These are phyloP conservation scores for Microchirus variegatus DNA, from an alignment of 2,797 vertebrate species.

Conservation along the genomic window DNA sequence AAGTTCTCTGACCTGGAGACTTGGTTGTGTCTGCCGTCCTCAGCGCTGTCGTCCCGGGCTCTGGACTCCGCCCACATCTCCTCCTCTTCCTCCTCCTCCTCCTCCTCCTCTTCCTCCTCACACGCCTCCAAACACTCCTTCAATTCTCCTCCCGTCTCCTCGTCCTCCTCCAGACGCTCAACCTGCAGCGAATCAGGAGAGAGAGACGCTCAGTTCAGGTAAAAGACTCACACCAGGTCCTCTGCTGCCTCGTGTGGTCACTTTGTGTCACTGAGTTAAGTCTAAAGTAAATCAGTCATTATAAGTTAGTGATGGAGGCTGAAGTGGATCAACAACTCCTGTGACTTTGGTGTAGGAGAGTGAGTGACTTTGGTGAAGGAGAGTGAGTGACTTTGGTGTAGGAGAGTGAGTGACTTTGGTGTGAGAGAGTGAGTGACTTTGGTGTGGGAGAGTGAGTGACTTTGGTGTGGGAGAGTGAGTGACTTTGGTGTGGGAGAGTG, in stretches of 20 bases:
- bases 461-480: too few relatives aligned
- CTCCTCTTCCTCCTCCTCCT: constrained; percentile 46
- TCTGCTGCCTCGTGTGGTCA: too few relatives aligned
- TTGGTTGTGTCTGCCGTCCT: constrained; percentile 85
- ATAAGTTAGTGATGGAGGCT: too few relatives aligned
- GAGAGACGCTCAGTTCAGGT: constrained; percentile 35
- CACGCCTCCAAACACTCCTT: constrained; percentile 34
- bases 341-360: too few relatives aligned
- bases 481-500: too few relatives aligned
- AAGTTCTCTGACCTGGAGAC: constrained; percentile 84
- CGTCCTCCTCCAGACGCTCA: constrained; percentile 50
- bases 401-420: too few relatives aligned
- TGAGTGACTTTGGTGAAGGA: too few relatives aligned
- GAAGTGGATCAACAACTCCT: background rate
- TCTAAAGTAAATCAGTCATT: too few relatives aligned
- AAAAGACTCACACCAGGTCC: background rate
- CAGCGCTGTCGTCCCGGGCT: constrained; percentile 68
- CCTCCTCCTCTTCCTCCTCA: constrained; percentile 43
- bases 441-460: too few relatives aligned
- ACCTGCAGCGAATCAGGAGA: constrained; percentile 60
- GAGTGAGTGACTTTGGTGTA: too few relatives aligned
- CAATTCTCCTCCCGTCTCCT: constrained; percentile 35
- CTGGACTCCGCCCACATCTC: constrained; percentile 56
- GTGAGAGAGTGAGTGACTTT: too few relatives aligned
- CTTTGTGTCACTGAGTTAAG: too few relatives aligned